Base-by-base conservation (phyloP, 2,888 invertebrate genomes). In the Sturmia bella region DNA sequence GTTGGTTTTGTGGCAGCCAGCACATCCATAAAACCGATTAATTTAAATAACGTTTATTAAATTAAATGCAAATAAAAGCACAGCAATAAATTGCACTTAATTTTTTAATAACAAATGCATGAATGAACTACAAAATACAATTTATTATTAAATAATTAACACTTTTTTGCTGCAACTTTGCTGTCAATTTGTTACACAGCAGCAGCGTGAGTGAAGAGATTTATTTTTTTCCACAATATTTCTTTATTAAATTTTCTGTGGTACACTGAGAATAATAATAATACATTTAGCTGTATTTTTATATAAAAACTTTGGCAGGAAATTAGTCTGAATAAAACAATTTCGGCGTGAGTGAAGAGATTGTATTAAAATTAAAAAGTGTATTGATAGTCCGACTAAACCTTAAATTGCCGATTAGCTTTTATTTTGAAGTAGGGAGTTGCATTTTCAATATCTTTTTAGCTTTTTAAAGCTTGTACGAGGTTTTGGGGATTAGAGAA, bases 61-160 rank as follows among this genome's bases (percentile, higher is more conserved):
- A 68, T 59, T 43, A 70, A 74, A 81, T 52, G 43, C 50, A 75
- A 68, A 80, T 48, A 66, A 57, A 57, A 64, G 56, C 12, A 59
- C 37, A 61, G 64, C 56, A 69, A 81, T 69, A 70, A 82, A 78
- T 82, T 82, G 69, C 68, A 45, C 70, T 70, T 66, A 70, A 48
- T 61, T 70, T n/a, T 66, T 74, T 75, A 74, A 70, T 78, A 82
- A 70, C 45, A 78, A 82, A 82, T 70, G 69, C 63, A 56, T 66
- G 57, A 75, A 59, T 66, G 70, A 87, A 87, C 85, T 86, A 87
- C 85, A 88, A 87, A 87, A 87, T 86, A 56, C 59, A 78, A 82
- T 88, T 83, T 70, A 72, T 83, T 80, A 80, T 80, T 78, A 83
- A 81, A 81, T 88, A 88, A 88, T 88, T 88, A 88, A 88, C 87